Evolutionary conservation across 2,113 vertebrate genomes (phyloP).

Genomic region (Lophura nycthemera): DNA sequence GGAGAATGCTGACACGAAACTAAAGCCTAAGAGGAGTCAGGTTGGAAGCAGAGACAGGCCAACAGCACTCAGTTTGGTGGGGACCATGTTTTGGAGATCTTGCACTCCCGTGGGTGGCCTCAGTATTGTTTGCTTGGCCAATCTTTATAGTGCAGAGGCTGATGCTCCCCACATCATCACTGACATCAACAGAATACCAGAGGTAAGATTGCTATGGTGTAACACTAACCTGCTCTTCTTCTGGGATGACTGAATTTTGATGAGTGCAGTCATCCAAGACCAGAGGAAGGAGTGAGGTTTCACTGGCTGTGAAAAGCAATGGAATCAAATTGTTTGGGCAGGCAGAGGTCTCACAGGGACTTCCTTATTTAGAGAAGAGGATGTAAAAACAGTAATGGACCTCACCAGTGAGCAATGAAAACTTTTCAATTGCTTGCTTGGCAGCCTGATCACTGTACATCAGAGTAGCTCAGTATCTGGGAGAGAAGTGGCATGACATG

Average conservation of each 20-base stretch:
- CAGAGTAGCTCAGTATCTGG: neutral
- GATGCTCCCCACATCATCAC: conserved; percentile 84
- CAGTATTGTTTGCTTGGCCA: conserved; percentile 75
- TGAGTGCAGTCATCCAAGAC: conserved; percentile 73
- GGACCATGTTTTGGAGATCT: conserved; percentile 88
- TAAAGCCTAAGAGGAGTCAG: conserved; percentile 83
- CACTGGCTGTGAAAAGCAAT: conserved; percentile 82
- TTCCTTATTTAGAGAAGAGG: conserved; percentile 92
- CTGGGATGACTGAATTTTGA: conserved; percentile 50
- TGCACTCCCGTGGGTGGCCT: conserved; percentile 73
- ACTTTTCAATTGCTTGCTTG: conserved; percentile 73
- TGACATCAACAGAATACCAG: conserved; percentile 81
- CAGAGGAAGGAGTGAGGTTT: conserved; percentile 74
- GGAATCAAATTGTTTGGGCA: conserved; percentile 82
- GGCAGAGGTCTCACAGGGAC: conserved; percentile 77
- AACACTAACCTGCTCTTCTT: conserved; percentile 76
- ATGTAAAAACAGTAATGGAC: conserved; percentile 85
- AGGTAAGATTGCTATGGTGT: conserved; percentile 77
- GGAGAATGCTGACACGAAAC: conserved; percentile 91
- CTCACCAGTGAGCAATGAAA: conserved; percentile 84
- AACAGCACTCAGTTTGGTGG: conserved; percentile 78
- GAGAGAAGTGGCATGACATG: neutral
- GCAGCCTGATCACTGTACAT: conserved; percentile 53
- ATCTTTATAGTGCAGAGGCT: conserved; percentile 82
- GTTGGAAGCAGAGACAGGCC: conserved; percentile 80